These are phyloP conservation scores for Eptatretus burgeri DNA, from an alignment of 2,113 vertebrate species.

Conservation along the genomic window DNA sequence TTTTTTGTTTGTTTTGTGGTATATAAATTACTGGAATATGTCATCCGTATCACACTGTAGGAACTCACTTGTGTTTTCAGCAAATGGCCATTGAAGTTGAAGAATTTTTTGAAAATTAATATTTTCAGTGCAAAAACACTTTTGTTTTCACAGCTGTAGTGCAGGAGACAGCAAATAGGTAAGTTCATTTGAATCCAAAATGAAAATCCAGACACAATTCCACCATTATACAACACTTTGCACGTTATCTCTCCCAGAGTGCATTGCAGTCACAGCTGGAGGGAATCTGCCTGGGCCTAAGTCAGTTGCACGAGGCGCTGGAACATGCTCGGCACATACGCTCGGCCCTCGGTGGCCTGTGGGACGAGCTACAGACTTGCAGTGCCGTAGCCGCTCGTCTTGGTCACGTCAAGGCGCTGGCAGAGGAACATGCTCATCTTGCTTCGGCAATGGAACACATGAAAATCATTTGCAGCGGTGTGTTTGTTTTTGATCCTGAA, in stretches of 20 bases:
- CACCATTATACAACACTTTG: too few species aligned
- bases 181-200: too few species aligned
- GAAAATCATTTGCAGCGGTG: background rate
- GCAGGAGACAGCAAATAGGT: too few species aligned
- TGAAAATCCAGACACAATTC: too few species aligned
- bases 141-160: too few species aligned
- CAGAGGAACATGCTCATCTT: conserved; percentile 33
- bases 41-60: too few species aligned
- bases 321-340: conserved; percentile 23
- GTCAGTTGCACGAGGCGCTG: conserved; percentile 33
- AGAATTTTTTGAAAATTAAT: too few species aligned
- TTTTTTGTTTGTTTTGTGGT: too few species aligned
- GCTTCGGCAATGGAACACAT: conserved; percentile 21
- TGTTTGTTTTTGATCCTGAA: background rate
- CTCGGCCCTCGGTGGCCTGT: conserved; percentile 23
- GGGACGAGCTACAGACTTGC: conserved; percentile 19
- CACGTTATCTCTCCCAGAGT: conserved; percentile 20
- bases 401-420: conserved; percentile 24
- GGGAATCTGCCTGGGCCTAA: conserved; percentile 41
- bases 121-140: too few species aligned
- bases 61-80: too few species aligned
- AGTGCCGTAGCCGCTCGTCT: conserved; percentile 18
- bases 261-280: conserved; percentile 75
- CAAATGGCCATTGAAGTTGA: too few species aligned
- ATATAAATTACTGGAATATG: too few species aligned